A percentile compares a stretch with the other conserved stretches of the same genome.
These are phyloP conservation scores for Ceriagrion tenellum DNA, from an alignment of 2,888 invertebrate genomes.

Conservation along the genomic window DNA sequence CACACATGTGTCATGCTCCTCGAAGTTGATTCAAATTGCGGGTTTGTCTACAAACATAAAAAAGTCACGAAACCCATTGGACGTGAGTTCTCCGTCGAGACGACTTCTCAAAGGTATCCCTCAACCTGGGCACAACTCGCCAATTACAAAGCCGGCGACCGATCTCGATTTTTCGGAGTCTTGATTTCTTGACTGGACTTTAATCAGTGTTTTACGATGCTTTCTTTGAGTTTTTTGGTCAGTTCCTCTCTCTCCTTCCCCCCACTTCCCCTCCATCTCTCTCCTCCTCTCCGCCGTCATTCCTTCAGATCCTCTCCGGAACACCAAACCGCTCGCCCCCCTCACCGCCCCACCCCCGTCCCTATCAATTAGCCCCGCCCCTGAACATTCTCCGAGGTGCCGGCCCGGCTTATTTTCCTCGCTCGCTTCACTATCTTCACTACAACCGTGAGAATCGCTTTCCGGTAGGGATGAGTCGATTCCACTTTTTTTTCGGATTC, in stretches of 20 bases:
- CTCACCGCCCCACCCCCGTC: background rate
- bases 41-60: slow-evolving; percentile 20
- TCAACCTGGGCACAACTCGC: background rate
- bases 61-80: slow-evolving; percentile 23
- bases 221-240: background rate
- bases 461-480: too few relatives aligned
- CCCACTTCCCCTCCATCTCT: too few relatives aligned
- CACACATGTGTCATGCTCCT: slow-evolving; percentile 46
- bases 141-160: slow-evolving; percentile 23
- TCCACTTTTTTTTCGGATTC: too few relatives aligned
- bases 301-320: background rate
- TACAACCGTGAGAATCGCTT: too few relatives aligned
- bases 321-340: background rate
- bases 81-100: background rate
- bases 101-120: background rate
- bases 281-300: background rate
- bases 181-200: slow-evolving; percentile 47
- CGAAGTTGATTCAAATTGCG: slow-evolving; percentile 58
- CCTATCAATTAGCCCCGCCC: background rate
- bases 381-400: too few relatives aligned
- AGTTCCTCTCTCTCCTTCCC: background rate
- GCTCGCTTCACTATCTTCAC: too few relatives aligned
- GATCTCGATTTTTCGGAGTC: slow-evolving; percentile 51
- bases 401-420: too few relatives aligned
- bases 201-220: slow-evolving; percentile 30